Evolutionary conservation across 1,140 invertebrate species (phyloP), one percentile per base, ranked within the genome.

Genomic region (Pantala flavescens): DNA sequence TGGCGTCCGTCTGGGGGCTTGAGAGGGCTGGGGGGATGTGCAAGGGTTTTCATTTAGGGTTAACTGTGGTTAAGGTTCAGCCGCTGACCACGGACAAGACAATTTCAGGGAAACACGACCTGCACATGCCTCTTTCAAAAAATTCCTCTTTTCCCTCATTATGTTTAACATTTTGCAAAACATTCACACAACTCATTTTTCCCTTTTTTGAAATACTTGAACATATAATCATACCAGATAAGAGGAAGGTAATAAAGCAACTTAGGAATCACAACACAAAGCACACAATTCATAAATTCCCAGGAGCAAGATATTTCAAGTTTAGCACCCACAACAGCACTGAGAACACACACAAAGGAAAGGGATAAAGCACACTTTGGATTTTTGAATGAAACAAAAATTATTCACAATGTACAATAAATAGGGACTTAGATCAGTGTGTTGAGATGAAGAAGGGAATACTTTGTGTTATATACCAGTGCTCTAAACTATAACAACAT

Each of bases 1-100:
- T 77, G 78, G 24, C 24, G 77, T 49, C 36, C 70, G 70, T 24
- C 28, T 23, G 49, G 28, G 74, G 72, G 72, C 5, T 72, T 75
- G 23, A 71, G 73, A 23, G 74, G 19, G 71, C 43, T 63, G 63
- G 43, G 43, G 24, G 43, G 74, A 9, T 24, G 71, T 23, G 75
- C 36, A 21, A 28, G 74, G 49, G 63, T 74, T 49, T 24, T 28
- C 36, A 23, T 75, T 72, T 75, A 74, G 71, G 74, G 71, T 24
- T 23, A 70, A n/a, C 23, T 77, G 72, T 70, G 77, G 55, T 49
- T 74, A 43, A 36, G 43, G 72, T 24, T 72, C 76, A 55, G 63
- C 63, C 73, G 75, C 74, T 49, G 74, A 71, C 36, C 71, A 42
- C 21, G 74, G 74, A 70, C 42, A 72, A 74, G 49, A 19, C 49